Conservation (phyloP, 1,140 invertebrate species). For the Nilaparvata lugens region DNA sequence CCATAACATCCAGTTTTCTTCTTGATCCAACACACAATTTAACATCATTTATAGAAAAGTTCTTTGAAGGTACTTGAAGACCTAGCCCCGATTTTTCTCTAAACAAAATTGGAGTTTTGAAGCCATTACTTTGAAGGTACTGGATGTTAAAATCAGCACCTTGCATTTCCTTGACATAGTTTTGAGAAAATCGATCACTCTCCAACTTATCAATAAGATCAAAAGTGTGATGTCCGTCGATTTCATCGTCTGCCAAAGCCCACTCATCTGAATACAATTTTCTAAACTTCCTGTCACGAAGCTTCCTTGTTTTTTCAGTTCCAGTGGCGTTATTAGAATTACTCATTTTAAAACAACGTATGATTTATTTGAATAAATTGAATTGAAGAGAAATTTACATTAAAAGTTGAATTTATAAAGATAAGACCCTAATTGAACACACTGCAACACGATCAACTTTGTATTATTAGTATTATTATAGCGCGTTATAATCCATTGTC, state of each 20-base stretch:
- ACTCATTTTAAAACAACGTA: too few species aligned
- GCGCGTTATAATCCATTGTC: too few species aligned
- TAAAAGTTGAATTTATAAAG: too few species aligned
- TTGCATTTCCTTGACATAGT: conserved; percentile 76
- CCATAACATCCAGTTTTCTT: conserved; percentile 89
- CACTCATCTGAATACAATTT: conserved; percentile 91
- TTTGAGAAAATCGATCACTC: conserved; percentile 61
- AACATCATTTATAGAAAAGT: conserved; percentile 90
- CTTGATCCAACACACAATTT: conserved; percentile 73
- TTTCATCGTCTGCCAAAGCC: conserved; percentile 67
- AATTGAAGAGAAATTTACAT: too few species aligned
- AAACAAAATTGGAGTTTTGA: conserved; percentile 81
- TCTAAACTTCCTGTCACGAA: conserved; percentile 43
- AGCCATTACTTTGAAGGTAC: conserved; percentile 78
- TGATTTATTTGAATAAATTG: too few species aligned
- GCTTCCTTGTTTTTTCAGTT: conserved; percentile 15
- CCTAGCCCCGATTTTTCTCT: conserved; percentile 84
- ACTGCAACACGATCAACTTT: too few species aligned
- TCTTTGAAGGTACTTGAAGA: conserved; percentile 75
- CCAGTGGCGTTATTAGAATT: too few species aligned
- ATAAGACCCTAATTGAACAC: too few species aligned
- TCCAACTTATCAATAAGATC: conserved; percentile 86
- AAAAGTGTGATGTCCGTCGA: conserved; percentile 77
- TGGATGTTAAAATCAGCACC: conserved; percentile 54
- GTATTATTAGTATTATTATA: too few species aligned